Evolutionary conservation across 2,888 invertebrate genomes (phyloP).

Genomic region (Acrobasis consociella): DNA sequence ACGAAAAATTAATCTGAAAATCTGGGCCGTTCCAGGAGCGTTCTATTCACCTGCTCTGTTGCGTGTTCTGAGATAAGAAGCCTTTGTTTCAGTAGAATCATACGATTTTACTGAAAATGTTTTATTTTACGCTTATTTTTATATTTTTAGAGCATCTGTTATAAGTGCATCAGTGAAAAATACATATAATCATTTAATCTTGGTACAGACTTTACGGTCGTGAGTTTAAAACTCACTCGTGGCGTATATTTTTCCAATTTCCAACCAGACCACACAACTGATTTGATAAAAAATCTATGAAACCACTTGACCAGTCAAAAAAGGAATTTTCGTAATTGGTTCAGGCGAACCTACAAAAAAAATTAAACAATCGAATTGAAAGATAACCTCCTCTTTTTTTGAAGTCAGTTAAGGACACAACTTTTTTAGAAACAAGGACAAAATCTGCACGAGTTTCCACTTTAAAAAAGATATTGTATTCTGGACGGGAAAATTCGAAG

Average conservation of each 20-base stretch:
- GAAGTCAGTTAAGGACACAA: no score
- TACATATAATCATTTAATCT: no score
- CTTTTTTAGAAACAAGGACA: no score
- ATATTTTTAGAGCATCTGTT: background rate
- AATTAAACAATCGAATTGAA: no score
- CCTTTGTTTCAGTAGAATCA: conserved; percentile 52
- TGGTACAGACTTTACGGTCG: no score
- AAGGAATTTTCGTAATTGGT: background rate
- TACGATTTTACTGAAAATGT: conserved; percentile 40
- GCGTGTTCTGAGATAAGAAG: conserved; percentile 47
- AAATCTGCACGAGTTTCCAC: conserved; percentile 29
- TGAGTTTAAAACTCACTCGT: no score
- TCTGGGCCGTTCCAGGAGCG: conserved; percentile 46
- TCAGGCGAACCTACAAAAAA: no score
- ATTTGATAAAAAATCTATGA: background rate
- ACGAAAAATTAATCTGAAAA: conserved; percentile 52
- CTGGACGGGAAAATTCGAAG: background rate
- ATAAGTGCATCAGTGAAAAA: background rate
- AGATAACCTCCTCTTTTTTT: no score
- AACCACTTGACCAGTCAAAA: background rate
- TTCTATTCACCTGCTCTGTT: conserved; percentile 49
- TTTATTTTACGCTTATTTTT: conserved; percentile 36
- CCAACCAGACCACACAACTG: background rate
- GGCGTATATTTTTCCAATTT: no score
- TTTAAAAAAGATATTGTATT: background rate